Evolutionary conservation across 2,797 vertebrate genomes (phyloP).

Genomic region (Falco concolor): DNA sequence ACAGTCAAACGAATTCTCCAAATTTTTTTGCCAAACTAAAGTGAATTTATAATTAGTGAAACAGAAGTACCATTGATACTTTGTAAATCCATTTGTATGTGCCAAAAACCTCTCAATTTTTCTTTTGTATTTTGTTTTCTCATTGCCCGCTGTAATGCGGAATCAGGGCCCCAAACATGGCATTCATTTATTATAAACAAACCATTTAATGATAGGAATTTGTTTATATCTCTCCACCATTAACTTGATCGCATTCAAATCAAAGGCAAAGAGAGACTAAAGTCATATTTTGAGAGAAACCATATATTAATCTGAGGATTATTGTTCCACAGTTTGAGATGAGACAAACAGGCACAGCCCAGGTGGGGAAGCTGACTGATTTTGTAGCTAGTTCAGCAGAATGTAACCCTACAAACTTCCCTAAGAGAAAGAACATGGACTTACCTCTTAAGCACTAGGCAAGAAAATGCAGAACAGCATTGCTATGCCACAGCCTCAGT

Average conservation of each 20-base stretch:
- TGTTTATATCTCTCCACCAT: background rate
- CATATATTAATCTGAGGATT: background rate
- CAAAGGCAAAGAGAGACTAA: conserved; percentile 4
- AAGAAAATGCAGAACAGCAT: background rate
- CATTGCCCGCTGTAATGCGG: background rate
- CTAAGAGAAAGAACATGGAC: background rate
- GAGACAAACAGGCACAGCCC: background rate
- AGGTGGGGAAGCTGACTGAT: background rate
- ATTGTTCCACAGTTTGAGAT: background rate
- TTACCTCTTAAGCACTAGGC: background rate
- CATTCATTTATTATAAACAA: conserved; percentile 8
- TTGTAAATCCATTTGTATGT: background rate
- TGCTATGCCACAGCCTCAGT: background rate
- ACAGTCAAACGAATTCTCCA: background rate
- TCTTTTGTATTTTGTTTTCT: conserved; percentile 9
- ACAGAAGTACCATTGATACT: background rate
- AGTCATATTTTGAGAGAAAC: conserved; percentile 34
- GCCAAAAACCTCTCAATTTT: background rate
- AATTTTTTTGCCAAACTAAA: background rate
- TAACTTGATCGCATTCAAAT: conserved; percentile 29
- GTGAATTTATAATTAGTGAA: background rate
- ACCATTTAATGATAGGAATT: conserved; percentile 4
- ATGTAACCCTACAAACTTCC: background rate
- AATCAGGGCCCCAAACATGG: background rate
- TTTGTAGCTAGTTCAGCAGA: background rate